Conservation (phyloP, 2,113 vertebrate genomes). For the Gymnorhina tibicen region DNA sequence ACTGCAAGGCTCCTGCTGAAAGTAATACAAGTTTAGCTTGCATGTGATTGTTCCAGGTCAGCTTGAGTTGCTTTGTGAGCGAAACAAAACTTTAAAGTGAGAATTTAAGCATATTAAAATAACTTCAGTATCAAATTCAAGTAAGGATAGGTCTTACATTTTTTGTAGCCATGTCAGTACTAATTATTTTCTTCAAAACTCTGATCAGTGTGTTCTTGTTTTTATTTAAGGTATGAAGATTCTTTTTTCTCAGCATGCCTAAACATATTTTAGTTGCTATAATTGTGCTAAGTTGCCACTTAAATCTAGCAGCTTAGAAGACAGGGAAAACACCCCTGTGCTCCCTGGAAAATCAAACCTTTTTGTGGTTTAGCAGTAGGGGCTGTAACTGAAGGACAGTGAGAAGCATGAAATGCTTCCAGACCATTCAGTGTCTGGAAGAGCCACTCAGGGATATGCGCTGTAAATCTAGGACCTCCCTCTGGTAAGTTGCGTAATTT, state of each 20-base stretch:
- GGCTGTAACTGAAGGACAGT: neutral
- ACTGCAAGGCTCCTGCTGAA: neutral
- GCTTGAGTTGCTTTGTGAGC: neutral
- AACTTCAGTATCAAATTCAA: neutral
- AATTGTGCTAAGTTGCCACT: neutral
- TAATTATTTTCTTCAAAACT: neutral
- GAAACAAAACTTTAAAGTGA: neutral
- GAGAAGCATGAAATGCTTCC: neutral
- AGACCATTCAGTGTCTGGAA: neutral
- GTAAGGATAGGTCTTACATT: neutral
- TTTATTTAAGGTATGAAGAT: neutral
- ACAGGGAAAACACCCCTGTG: neutral
- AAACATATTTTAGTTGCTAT: neutral
- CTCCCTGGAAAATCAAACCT: neutral
- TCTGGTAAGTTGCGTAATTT: neutral
- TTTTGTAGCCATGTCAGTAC: neutral
- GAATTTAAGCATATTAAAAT: neutral
- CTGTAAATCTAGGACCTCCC: neutral
- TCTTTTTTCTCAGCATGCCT: neutral
- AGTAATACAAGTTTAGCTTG: neutral
- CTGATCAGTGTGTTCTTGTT: neutral
- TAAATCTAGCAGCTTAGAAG: neutral
- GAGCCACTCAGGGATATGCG: neutral
- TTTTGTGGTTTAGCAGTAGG: fast-evolving
- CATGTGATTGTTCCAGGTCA: neutral